A percentile compares a stretch with the other conserved stretches of the same genome.
These are phyloP conservation scores for Noctua janthe DNA, from an alignment of 2,888 invertebrate genomes.

Conservation along the genomic window DNA sequence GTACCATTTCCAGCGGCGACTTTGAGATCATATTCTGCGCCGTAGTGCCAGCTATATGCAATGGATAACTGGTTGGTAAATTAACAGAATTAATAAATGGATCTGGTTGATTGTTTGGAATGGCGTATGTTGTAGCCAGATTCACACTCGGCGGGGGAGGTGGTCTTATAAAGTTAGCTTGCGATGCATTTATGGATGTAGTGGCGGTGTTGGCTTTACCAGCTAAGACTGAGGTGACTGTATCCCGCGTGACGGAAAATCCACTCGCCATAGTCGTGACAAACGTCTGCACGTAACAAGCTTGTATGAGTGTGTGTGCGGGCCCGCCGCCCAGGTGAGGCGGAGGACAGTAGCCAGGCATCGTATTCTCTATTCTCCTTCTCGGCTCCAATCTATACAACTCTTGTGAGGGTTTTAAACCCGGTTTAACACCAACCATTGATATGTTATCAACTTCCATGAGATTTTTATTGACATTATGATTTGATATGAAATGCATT, in stretches of 20 bases:
- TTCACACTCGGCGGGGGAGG: slow-evolving; percentile 85
- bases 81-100: slow-evolving; percentile 88
- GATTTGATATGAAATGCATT: slow-evolving; percentile 89
- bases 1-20: slow-evolving; percentile 94
- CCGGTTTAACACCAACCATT: slow-evolving; percentile 87
- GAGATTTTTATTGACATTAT: slow-evolving; percentile 88
- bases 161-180: slow-evolving; percentile 84
- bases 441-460: slow-evolving; percentile 90
- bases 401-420: slow-evolving; percentile 77
- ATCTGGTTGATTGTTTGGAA: slow-evolving; percentile 87
- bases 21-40: slow-evolving; percentile 89
- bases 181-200: slow-evolving; percentile 93
- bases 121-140: slow-evolving; percentile 85
- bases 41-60: slow-evolving; percentile 87
- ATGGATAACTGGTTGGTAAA: slow-evolving; percentile 85
- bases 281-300: slow-evolving; percentile 86
- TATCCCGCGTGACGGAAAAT: slow-evolving; percentile 94
- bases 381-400: slow-evolving; percentile 77
- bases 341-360: slow-evolving; percentile 88
- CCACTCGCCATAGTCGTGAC: slow-evolving; percentile 92
- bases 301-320: slow-evolving; percentile 84
- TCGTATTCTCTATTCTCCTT: slow-evolving; percentile 81
- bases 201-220: slow-evolving; percentile 94
- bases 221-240: slow-evolving; percentile 95
- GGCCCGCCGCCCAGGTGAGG: slow-evolving; percentile 88